phyloP scores from a whole-genome alignment of 2,888 invertebrate species.

The Caenorhabditis sp. region DNA sequence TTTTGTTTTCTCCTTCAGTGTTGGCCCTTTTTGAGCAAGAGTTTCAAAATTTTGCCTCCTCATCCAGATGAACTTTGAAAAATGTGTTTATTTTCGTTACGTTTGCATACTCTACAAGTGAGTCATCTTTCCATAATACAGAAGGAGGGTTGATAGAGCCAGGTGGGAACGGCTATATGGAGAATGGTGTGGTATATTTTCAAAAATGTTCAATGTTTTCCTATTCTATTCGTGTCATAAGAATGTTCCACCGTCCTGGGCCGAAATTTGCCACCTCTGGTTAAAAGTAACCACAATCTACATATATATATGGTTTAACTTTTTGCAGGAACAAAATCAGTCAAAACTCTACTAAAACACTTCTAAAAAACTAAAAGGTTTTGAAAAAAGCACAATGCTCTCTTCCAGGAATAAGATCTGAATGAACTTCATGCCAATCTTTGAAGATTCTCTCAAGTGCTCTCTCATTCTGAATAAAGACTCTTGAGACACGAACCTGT shows the following conservation, averaged over 20 bases:
- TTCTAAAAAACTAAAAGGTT: neutral
- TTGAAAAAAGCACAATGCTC: neutral
- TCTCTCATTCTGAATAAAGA: neutral
- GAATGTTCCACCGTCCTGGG: too few relatives aligned
- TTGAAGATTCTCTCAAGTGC: slow-evolving; percentile 36
- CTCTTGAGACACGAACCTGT: slow-evolving; percentile 54
- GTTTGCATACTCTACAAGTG: slow-evolving; percentile 12
- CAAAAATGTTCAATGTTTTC: too few relatives aligned
- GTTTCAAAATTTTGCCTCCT: slow-evolving; percentile 18
- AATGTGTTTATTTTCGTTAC: neutral
- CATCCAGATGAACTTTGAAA: neutral
- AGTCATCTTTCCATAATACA: slow-evolving; percentile 3
- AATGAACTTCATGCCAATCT: slow-evolving; percentile 8
- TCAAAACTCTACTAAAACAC: too few relatives aligned
- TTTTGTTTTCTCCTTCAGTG: slow-evolving; percentile 12
- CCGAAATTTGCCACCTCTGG: too few relatives aligned
- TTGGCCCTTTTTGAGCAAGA: slow-evolving; percentile 1
- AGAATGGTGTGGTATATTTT: too few relatives aligned
- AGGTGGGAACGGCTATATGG: neutral
- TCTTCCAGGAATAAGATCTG: neutral
- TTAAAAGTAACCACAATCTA: too few relatives aligned
- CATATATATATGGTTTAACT: too few relatives aligned
- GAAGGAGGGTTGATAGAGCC: neutral
- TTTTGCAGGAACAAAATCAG: too few relatives aligned
- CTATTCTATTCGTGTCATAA: too few relatives aligned